Evolutionary conservation across 1,140 invertebrate species (phyloP), one percentile per base, ranked within the genome.

Genomic region (Stegodyphus mimosarum): DNA sequence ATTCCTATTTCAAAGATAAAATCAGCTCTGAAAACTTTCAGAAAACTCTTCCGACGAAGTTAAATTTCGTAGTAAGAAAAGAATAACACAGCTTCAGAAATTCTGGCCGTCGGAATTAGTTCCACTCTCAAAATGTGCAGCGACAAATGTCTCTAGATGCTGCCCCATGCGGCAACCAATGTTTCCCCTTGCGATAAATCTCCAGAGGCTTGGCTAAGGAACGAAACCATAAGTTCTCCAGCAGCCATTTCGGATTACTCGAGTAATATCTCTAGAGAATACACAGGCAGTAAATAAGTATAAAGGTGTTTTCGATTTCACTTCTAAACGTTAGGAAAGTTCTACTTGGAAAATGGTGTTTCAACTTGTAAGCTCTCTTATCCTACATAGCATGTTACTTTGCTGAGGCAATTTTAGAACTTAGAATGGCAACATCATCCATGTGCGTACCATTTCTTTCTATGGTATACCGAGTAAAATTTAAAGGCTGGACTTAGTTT

Each of bases 201-300:
- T 63, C 63, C 50, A 0, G 50, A 74, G 78, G 55, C 9, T 11
- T 55, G 13, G 49, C 49, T 6, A 73, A 55, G 17, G 17, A 17
- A 17, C 13, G 64, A 67, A 67, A 15, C 7, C 64, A 9, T 60
- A 15, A 60, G 15, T 9, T 67, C 7, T 9, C 64, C 9, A 67
- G 6, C n/a, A 67, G 64, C 64, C n/a, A 63, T 64, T 50, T 33
- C 15, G 55, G 72, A 84, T 84, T 84, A 84, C 64, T 76, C 48
- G 33, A 51, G 69, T 84, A 84, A 84, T 84, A 84, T 84, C 81
- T 69, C 72, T 49, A 18, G 81, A 64, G 81, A 53, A 18, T 48
- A 33, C 48, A 11, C 10, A 18, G 11, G 15, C 72, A 76, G 73
- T 69, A 69, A 76, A 71, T 75, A 84, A 84, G 53, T 71, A 80